Base-by-base conservation (phyloP, 2,797 vertebrate genomes). In the Limnodromus scolopaceus region DNA sequence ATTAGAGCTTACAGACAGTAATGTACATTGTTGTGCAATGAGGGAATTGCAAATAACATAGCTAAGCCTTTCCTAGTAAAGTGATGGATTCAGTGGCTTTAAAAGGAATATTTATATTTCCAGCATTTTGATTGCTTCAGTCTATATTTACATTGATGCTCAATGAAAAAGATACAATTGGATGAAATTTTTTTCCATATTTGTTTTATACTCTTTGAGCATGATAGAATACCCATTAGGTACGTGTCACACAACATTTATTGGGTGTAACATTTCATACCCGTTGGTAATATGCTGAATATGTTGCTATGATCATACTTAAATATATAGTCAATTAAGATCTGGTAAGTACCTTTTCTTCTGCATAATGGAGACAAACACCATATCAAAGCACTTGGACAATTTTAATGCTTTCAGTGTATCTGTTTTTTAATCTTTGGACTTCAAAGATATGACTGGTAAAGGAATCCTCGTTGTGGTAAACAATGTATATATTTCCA, bases 1-100 rank as follows among this genome's bases (percentile, higher is more conserved):
- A 98, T 99, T 99, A 98, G 98, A 98, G 98, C 98, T 98, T 98
- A 98, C 98, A 98, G 98, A 98, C 98, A 98, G 98, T 98, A 98
- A 98, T 98, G 98, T 98, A 98, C 98, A 98, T 98, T 98, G 98
- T 98, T 98, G 98, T 98, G 97, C 97, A 98, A 97, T 98, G 98
- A 98, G 98, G 98, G 98, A 98, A 98, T 98, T 98, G 98, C 98
- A 98, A 98, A 98, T 98, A 98, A 98, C 97, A 98, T 96, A 97
- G 97, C 97, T 98, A 98, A 97, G 98, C 96, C 98, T 98, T 98
- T 97, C 95, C 98, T 97, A 93, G 97, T 96, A 97, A 97, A 98
- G 97, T 97, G 98, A 97, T 97, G 97, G 97, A 97, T 97, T 98
- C 97, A 97, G 97, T 96, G 97, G 97, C 97, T 98, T 98, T 98